Evolutionary conservation across 2,113 vertebrate species (phyloP).

Genomic region (Sander lucioperca): DNA sequence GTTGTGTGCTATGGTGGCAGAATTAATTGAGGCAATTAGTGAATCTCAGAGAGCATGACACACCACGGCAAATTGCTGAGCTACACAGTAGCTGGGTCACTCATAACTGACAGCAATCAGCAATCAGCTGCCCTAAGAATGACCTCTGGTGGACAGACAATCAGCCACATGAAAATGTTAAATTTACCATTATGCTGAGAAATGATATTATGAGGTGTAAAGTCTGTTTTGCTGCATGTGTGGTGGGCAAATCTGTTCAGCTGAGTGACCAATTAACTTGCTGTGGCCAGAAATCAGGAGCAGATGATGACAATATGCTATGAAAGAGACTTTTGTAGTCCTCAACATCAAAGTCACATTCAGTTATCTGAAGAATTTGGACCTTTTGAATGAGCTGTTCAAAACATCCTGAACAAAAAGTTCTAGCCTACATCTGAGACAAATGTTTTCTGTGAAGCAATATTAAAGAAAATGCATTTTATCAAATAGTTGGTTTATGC

Average conservation of each 20-base stretch:
- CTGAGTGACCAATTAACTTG: slow-evolving; percentile 45
- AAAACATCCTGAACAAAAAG: not conserved
- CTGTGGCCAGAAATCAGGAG: slow-evolving; percentile 47
- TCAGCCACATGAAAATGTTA: slow-evolving; percentile 10
- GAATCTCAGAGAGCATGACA: slow-evolving; percentile 44
- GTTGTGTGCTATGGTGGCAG: slow-evolving; percentile 54
- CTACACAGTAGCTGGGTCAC: slow-evolving; percentile 25
- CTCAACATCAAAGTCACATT: slow-evolving; percentile 31
- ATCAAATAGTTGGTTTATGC: not conserved
- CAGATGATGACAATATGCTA: slow-evolving; percentile 41
- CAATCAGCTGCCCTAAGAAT: slow-evolving; percentile 6
- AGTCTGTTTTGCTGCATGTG: slow-evolving; percentile 8
- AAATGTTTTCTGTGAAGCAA: slow-evolving; percentile 6
- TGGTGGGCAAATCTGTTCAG: slow-evolving; percentile 41
- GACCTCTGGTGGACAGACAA: slow-evolving; percentile 33
- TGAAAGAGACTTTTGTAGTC: slow-evolving; percentile 47
- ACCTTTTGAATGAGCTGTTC: slow-evolving; percentile 17
- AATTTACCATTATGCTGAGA: slow-evolving; percentile 9
- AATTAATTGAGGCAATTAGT: slow-evolving; percentile 68
- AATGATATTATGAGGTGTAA: slow-evolving; percentile 5
- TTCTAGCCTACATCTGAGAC: not conserved
- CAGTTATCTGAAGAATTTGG: slow-evolving; percentile 27
- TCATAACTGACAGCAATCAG: slow-evolving; percentile 35
- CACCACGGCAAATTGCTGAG: slow-evolving; percentile 56
- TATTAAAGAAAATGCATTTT: not conserved